Percentiles rank a stretch among this genome's conserved stretches.
Conservation (phyloP, 2,888 invertebrate genomes). For the Ectemnius continuus region DNA sequence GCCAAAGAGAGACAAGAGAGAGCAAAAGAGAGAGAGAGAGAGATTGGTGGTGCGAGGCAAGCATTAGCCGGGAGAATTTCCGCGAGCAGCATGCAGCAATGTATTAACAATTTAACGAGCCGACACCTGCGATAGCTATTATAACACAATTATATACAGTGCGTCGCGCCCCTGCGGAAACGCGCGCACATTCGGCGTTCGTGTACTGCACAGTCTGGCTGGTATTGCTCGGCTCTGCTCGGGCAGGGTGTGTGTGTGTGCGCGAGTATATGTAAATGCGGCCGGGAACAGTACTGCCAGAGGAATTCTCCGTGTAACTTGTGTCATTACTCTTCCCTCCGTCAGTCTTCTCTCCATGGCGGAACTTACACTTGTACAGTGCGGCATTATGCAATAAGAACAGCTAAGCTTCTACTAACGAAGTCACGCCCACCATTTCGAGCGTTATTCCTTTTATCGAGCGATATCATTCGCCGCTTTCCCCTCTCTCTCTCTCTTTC, state of each 20-base stretch:
- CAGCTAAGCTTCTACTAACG: no score
- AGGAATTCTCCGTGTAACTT: conserved; percentile 29
- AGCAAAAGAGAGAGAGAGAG: no score
- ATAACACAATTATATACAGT: conserved; percentile 69
- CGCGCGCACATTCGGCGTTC: conserved; percentile 27
- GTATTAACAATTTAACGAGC: conserved; percentile 72
- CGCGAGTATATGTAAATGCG: no score
- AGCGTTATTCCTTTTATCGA: no score
- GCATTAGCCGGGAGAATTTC: conserved; percentile 57
- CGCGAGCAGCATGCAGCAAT: conserved; percentile 53
- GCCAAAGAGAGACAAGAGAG: conserved; percentile 4
- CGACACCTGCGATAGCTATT: conserved; percentile 71
- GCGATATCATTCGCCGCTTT: no score
- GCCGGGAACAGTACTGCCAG: not conserved
- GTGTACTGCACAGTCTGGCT: not conserved
- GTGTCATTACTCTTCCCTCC: conserved; percentile 35
- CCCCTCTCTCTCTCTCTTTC: no score
- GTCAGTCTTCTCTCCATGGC: conserved; percentile 22
- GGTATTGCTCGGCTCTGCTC: no score
- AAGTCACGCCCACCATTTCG: no score
- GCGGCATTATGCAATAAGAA: no score
- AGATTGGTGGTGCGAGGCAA: conserved; percentile 8
- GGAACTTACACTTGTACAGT: not conserved
- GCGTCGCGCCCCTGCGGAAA: conserved; percentile 9
- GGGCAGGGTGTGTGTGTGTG: not conserved